Evolutionary conservation across 1,140 invertebrate genomes (phyloP).

Genomic region (Liolophura sinensis): DNA sequence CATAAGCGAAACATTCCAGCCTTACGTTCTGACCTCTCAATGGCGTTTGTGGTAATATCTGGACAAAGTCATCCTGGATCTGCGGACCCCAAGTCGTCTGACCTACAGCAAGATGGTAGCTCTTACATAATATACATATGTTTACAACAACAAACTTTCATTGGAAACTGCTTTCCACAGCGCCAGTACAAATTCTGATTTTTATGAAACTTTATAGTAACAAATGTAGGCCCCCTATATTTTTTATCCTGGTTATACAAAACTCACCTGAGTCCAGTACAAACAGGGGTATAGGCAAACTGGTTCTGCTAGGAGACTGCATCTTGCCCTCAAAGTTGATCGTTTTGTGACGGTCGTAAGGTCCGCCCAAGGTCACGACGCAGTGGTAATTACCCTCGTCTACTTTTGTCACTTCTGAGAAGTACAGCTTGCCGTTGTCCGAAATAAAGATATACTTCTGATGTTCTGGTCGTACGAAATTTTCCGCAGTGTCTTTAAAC

Average conservation of each 20-base stretch:
- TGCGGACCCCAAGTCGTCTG: constrained; percentile 27
- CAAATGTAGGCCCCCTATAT: too few species aligned
- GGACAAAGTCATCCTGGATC: constrained; percentile 90
- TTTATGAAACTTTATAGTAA: too few species aligned
- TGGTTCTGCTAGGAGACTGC: constrained; percentile 20
- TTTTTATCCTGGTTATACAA: too few species aligned
- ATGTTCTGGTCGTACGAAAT: constrained; percentile 73
- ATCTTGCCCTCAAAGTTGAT: constrained; percentile 22
- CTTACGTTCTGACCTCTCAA: constrained; percentile 85
- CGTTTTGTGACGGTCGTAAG: neutral
- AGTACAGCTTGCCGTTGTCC: constrained; percentile 90
- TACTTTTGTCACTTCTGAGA: constrained; percentile 88
- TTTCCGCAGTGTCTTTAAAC: constrained; percentile 62
- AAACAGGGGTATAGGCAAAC: constrained; percentile 25
- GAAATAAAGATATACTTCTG: constrained; percentile 83
- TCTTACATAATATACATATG: too few species aligned
- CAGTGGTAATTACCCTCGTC: constrained; percentile 92
- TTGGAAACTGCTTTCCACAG: too few species aligned
- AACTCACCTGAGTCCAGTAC: constrained; percentile 28
- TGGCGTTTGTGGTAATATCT: constrained; percentile 89
- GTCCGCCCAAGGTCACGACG: constrained; percentile 75
- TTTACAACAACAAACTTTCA: too few species aligned
- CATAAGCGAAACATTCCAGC: constrained; percentile 93
- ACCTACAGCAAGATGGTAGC: too few species aligned
- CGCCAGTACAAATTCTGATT: too few species aligned